Evolutionary conservation across 1,140 invertebrate genomes (phyloP).

Genomic region (Drosophila quadrilineata): DNA sequence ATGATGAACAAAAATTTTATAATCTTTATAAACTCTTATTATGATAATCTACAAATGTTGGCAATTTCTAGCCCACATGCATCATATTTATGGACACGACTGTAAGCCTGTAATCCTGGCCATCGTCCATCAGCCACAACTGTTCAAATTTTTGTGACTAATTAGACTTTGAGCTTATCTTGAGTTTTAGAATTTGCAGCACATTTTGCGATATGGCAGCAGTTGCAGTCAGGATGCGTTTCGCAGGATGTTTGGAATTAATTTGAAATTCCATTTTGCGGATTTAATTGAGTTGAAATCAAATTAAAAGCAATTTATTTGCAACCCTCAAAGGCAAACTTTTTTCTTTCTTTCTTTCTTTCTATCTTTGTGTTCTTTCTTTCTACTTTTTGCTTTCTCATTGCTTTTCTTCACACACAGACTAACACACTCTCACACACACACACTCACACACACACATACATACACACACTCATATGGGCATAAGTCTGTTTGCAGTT

Average conservation of each 20-base stretch:
- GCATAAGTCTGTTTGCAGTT: neutral
- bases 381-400: conserved; percentile 10
- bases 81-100: too few relatives aligned
- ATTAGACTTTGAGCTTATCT: conserved; percentile 35
- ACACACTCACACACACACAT: conserved; percentile 21
- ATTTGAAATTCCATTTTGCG: conserved; percentile 81
- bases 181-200: neutral
- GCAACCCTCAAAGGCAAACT: conserved; percentile 77
- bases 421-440: conserved; percentile 21
- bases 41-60: too few relatives aligned
- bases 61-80: too few relatives aligned
- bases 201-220: neutral
- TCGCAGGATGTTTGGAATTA: conserved; percentile 63
- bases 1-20: too few relatives aligned
- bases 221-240: conserved; percentile 33
- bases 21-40: too few relatives aligned
- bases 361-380: neutral
- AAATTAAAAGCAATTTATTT: conserved; percentile 82
- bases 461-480: conserved; percentile 48
- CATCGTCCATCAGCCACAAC: too few relatives aligned
- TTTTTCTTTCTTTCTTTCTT: conserved; percentile 36
- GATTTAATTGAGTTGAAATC: conserved; percentile 82
- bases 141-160: conserved; percentile 35
- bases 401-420: conserved; percentile 9
- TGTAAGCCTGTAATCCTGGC: too few relatives aligned